Evolutionary conservation across 2,797 vertebrate genomes (phyloP), one percentile per base, ranked within the genome.

Genomic region (Urosaurus nigricauda): DNA sequence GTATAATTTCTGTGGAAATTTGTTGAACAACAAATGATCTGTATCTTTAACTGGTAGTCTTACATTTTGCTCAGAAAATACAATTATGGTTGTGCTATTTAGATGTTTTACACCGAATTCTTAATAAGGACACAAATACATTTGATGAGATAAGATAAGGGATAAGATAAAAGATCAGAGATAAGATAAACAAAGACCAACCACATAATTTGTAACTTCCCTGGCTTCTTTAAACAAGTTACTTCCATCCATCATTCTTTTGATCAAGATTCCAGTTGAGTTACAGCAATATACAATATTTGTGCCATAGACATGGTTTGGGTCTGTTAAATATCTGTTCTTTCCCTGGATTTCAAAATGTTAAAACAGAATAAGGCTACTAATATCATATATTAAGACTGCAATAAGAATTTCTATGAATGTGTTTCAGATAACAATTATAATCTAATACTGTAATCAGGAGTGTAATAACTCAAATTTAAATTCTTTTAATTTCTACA

Each of bases 321-420:
- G 84, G 21, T 88, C 82, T 80, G 53, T 92, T 14, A 21, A 79
- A 60, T 43, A 74, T 86, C 79, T 89, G 80, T 32, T 84, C 53
- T 73, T 58, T 65, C 75, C 37, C 24, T 94, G 51, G 94, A 88
- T 93, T 89, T 94, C 93, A 94, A 82, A 93, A 40, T 83, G 85
- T 68, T 9, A 43, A 40, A n/a, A 70, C 29, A 26, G 56, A 47
- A 29, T 65, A 16, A 8, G 17, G 74, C 90, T 92, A 60, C 53
- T 35, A 40, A 56, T 73, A 56, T 85, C n/a, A 82, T 32, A 68
- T 1, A 29, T 32, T 47, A 32, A 63, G 32, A 43, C 32, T 73
- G 19, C 68, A 53, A 6, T 53, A 5, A 26, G 43, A 2, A 37
- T 47, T 71, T 71, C 65, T 35, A 11, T 51, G 32, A 8, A 53